Evolutionary conservation across 92 coral and sea anemone species (phyloP), one percentile per base, ranked within the genome.

Genomic region (Heteractis magnifica): DNA sequence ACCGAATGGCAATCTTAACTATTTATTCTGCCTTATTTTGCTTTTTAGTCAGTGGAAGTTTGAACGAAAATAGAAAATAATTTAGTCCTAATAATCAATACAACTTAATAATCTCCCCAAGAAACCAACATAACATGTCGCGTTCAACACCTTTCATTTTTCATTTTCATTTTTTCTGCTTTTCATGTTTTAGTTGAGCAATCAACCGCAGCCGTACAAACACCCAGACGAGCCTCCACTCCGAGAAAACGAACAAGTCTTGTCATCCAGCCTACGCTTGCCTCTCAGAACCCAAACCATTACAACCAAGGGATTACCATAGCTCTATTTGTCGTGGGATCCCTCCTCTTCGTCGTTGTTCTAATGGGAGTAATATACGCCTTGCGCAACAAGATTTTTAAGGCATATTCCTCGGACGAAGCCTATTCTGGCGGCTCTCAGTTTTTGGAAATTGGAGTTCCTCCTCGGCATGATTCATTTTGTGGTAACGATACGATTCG

Each of bases 311-410:
- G 74, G 11, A 75, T 78, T 10, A 56, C 83, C 53, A 85, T 85
- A 14, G 88, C 83, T 13, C 55, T 85, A 26, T 78, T 85, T 44
- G 78, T 78, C 8, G 81, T 85, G 0, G 88, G 88, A 4, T 65
- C 88, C 53, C 56, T 85, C 18, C 83, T 85, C 20, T 75, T 72
- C n/a, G 19, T 78, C 53, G 41, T 77, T 13, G 79, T 85, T 8
- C 16, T 85, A 65, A 50, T 85, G 1, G 77, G 70, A 51, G 21
- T 71, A 13, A 16, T 65, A 20, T 78, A 77, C 20, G 55, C 16
- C 6, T 5, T 85, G 49, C 82, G 83, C 8, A 74, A 79, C 41
- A 77, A 52, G 51, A 48, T 85, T 9, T 65, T 85, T 59, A 85
- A 85, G 34, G 6, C 50, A 14, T 65, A 51, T n/a, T 60, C 65